Evolutionary conservation across 2,113 vertebrate genomes (phyloP), one percentile per base, ranked within the genome.

Genomic region (Labeo rohita): DNA sequence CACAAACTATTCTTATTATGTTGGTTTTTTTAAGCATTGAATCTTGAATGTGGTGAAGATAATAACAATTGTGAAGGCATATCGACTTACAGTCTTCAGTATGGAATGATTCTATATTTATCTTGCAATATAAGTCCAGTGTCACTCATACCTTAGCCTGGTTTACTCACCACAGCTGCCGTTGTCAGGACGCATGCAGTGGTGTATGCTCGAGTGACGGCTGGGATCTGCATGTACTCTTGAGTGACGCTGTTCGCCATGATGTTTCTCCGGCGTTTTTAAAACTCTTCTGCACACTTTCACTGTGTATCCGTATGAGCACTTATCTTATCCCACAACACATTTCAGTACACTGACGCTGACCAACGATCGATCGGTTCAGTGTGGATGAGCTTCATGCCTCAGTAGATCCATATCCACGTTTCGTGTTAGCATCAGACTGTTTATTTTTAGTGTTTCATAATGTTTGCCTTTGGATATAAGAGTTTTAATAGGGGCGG

Each of bases 161-260:
- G 3, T 50, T 82, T 83, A 87, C 97, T 97, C 94, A 99, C 98
- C 96, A 99, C 98, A 10, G 97, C 98, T 15, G 98, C 97, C 0
- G 98, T 99, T 9, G 98, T 99, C 90, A 99, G 96, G 63, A 99
- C 97, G 78, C 98, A 99, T 54, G 98, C 97, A 0, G 98, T 98
- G 15, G 98, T 97, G 78, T 98, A 98, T 18, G 97, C 97, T 90
- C 98, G 93, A 72, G 98, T 99, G 16, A 99, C 98, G 9, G 96
- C 94, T 21, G 98, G 98, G 89, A 99, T 97, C 91, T 98, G 97
- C 91, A 98, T 88, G 83, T 98, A 99, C 89, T 99, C 97, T 93
- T 98, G 96, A 8, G 81, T 83, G 18, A 83, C 81, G 21, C 47
- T 73, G 81, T 83, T 50, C 28, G 66, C 81, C 81, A 83, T 83